Evolutionary conservation across 37 sponge, comb jelly and placozoan species (phyloP), one percentile per base, ranked within the genome.

Genomic region (Axinella damicornis): DNA sequence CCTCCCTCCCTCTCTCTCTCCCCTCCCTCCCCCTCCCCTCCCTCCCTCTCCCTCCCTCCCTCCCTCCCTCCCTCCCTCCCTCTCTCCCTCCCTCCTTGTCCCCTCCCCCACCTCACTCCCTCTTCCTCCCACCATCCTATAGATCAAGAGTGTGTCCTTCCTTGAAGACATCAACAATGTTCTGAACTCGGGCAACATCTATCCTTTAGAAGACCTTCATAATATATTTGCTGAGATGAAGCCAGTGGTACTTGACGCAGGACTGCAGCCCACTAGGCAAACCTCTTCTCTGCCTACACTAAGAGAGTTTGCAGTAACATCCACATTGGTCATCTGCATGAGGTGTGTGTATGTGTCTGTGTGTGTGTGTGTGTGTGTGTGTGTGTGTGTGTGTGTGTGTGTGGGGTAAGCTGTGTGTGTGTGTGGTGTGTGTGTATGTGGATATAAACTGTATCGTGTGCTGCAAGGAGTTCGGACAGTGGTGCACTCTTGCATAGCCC

Each of bases 181-280:
- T 65, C 95, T 98, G 20, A 98, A 92, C 82, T 91, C 96, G 60
- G 99, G 99, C 2, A 98, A 98, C 80, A 94, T 98, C n/a, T 98
- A 96, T 77, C 83, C 85, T 11, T 34, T 91, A 27, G 99, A 98
- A 31, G 99, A 98, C 38, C 82, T 92, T 60, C 96, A 96, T 66
- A 81, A 69, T 36, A 98, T 98, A 68, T 94, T 90, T 77, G 52
- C 87, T 30, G 83, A 89, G 32, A 98, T 98, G 96, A 94, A 96
- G 81, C 91, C 93, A 20, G 77, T 92, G 13, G 99, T 96, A 0
- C 82, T 85, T 70, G 99, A 96, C 61, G 74, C 89, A 25, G 96
- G 99, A 21, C 88, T 89, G 61, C 97, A 96, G 83, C 95, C 99
- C 5, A 98, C 99, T 39, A 98, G 69, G 78, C 97, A 28, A 98